A percentile compares a stretch with the other conserved stretches of the same genome.
Evolutionary conservation across 2,888 invertebrate species (phyloP).

Genomic region (Leptopilina drosophilae): DNA sequence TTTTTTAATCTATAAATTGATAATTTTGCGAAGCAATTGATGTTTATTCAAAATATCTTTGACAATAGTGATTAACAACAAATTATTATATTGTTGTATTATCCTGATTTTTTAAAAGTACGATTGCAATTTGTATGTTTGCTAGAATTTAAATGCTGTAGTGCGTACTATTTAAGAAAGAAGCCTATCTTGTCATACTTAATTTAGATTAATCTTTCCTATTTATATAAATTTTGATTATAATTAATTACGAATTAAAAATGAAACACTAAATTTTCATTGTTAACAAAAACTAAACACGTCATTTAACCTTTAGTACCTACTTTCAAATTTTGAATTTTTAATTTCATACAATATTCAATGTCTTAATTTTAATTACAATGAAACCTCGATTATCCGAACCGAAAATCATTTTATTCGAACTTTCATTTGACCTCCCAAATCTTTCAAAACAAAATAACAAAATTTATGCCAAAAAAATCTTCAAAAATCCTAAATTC

Average conservation of each 20-base stretch:
- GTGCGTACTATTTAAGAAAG: conserved; percentile 2
- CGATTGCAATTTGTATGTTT: conserved; percentile 14
- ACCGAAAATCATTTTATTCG: too few relatives aligned
- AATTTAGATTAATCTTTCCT: background rate
- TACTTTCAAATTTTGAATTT: too few relatives aligned
- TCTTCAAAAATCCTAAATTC: too few relatives aligned
- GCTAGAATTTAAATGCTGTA: conserved; percentile 9
- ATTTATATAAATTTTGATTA: background rate
- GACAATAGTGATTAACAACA: background rate
- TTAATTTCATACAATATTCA: too few relatives aligned
- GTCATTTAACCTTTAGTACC: too few relatives aligned
- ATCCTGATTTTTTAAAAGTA: background rate
- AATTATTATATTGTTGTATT: background rate
- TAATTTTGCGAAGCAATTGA: background rate
- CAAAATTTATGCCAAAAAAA: too few relatives aligned
- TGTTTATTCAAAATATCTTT: background rate
- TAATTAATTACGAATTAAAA: background rate
- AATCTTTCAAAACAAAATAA: too few relatives aligned
- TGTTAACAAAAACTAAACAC: too few relatives aligned
- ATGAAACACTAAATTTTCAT: background rate
- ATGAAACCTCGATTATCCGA: too few relatives aligned
- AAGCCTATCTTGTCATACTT: conserved; percentile 26
- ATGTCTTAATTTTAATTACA: too few relatives aligned
- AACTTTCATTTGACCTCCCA: too few relatives aligned
- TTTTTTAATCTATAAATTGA: conserved; percentile 2